These are phyloP conservation scores for Ypsolopha sequella DNA, from an alignment of 2,888 invertebrate genomes.

Conservation along the genomic window DNA sequence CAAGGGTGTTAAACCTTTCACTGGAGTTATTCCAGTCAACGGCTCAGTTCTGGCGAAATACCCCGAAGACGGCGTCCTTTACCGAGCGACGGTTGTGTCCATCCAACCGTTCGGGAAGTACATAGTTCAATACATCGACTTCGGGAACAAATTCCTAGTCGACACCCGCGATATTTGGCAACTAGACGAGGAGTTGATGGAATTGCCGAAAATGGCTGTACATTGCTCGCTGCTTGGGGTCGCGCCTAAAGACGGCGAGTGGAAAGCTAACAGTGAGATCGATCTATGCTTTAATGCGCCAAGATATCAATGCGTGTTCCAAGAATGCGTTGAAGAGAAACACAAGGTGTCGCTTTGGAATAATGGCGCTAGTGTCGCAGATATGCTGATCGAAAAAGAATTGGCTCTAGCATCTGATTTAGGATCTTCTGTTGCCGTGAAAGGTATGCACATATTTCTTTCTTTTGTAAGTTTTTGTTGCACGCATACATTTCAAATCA, in stretches of 20 bases:
- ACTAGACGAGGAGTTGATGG: constrained; percentile 74
- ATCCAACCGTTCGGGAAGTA: constrained; percentile 70
- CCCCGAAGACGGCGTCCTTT: constrained; percentile 77
- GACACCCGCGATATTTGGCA: constrained; percentile 76
- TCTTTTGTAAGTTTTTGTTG: background rate
- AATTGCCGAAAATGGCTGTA: constrained; percentile 78
- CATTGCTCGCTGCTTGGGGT: constrained; percentile 76
- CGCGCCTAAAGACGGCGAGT: constrained; percentile 66
- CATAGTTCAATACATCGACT: constrained; percentile 81
- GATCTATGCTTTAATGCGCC: constrained; percentile 74
- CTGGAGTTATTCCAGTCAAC: constrained; percentile 63
- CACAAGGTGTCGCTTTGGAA: constrained; percentile 62
- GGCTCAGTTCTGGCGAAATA: constrained; percentile 78
- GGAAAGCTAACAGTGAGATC: constrained; percentile 68
- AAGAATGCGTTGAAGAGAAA: constrained; percentile 49
- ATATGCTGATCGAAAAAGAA: constrained; percentile 56
- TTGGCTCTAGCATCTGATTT: constrained; percentile 50
- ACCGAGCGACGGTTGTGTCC: constrained; percentile 76
- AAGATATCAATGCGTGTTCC: constrained; percentile 70
- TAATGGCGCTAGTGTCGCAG: constrained; percentile 56
- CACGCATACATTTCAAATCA: no score
- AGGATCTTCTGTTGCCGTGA: constrained; percentile 47
- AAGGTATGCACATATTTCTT: constrained; percentile 30
- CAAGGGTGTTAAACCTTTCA: constrained; percentile 56
- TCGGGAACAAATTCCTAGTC: constrained; percentile 78